Conservation (phyloP, 2,888 invertebrate genomes). For the Thera obeliscata region DNA sequence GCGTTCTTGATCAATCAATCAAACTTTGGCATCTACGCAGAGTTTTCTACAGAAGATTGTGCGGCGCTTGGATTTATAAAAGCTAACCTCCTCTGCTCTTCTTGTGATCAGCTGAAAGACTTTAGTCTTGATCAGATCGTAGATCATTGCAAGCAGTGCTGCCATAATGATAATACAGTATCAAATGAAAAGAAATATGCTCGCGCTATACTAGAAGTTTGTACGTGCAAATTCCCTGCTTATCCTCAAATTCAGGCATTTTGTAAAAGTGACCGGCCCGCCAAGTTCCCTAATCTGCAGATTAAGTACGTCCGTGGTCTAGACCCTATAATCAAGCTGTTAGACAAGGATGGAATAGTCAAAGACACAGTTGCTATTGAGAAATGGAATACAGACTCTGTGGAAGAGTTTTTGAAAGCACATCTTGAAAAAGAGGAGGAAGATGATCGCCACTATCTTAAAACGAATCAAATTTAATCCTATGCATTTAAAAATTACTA, state of each 20-base stretch:
- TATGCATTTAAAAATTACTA: slow-evolving; percentile 4
- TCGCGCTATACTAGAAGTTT: slow-evolving; percentile 96
- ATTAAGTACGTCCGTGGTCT: slow-evolving; percentile 97
- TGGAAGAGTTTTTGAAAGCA: slow-evolving; percentile 97
- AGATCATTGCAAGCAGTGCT: slow-evolving; percentile 91
- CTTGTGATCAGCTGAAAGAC: slow-evolving; percentile 92
- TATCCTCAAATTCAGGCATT: slow-evolving; percentile 99
- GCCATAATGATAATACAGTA: slow-evolving; percentile 89
- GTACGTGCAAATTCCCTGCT: slow-evolving; percentile 98
- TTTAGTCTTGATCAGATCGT: slow-evolving; percentile 88
- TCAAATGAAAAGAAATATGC: slow-evolving; percentile 91
- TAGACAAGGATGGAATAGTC: slow-evolving; percentile 92
- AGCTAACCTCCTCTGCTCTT: slow-evolving; percentile 93
- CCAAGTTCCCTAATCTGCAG: slow-evolving; percentile 95
- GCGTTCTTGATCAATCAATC: slow-evolving; percentile 36
- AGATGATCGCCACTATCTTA: slow-evolving; percentile 83
- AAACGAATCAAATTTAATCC: slow-evolving; percentile 84
- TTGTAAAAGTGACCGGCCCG: slow-evolving; percentile 95
- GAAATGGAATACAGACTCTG: slow-evolving; percentile 99
- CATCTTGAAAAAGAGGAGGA: slow-evolving; percentile 88
- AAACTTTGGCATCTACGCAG: slow-evolving; percentile 58
- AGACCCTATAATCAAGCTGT: slow-evolving; percentile 96
- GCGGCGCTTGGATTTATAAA: slow-evolving; percentile 93
- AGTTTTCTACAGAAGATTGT: slow-evolving; percentile 93
- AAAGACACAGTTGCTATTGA: slow-evolving; percentile 97